Evolutionary conservation across 2,888 invertebrate genomes (phyloP).

Genomic region (Petrophora chlorosata): DNA sequence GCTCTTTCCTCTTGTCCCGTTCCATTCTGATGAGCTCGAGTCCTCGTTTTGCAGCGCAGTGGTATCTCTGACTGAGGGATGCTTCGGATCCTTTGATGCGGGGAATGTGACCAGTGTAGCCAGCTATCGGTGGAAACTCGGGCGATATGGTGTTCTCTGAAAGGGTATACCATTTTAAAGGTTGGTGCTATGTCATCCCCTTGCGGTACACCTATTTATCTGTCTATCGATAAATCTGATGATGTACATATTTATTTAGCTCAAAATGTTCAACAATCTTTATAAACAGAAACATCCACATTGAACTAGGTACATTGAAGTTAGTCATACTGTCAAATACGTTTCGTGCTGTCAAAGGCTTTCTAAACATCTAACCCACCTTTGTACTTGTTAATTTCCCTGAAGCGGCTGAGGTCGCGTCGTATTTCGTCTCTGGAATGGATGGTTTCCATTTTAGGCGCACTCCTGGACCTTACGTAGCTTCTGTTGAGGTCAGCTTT

Average conservation of each 20-base stretch:
- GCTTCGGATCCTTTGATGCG: slow-evolving; percentile 86
- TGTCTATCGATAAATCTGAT: too few relatives aligned
- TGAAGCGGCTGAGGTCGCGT: slow-evolving; percentile 75
- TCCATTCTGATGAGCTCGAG: slow-evolving; percentile 84
- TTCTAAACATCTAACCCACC: slow-evolving; percentile 51
- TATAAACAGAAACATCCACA: too few relatives aligned
- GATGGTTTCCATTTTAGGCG: slow-evolving; percentile 83
- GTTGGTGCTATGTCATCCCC: slow-evolving; percentile 25
- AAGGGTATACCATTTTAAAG: slow-evolving; percentile 37
- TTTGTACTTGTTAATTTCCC: slow-evolving; percentile 81
- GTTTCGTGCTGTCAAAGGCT: slow-evolving; percentile 26
- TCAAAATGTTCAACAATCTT: too few relatives aligned
- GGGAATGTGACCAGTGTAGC: slow-evolving; percentile 89
- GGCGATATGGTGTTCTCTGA: slow-evolving; percentile 86
- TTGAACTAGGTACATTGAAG: too few relatives aligned
- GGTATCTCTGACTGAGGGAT: slow-evolving; percentile 87
- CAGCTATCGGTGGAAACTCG: slow-evolving; percentile 88
- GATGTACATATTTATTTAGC: too few relatives aligned
- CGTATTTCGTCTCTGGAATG: slow-evolving; percentile 82
- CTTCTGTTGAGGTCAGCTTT: slow-evolving; percentile 72
- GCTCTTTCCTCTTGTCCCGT: slow-evolving; percentile 73
- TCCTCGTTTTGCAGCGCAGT: slow-evolving; percentile 86
- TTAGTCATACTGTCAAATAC: too few relatives aligned
- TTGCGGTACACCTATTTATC: slow-evolving; percentile 30
- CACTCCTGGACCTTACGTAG: slow-evolving; percentile 77